Conservation (phyloP, 1,140 invertebrate genomes). For the Plodia interpunctella region DNA sequence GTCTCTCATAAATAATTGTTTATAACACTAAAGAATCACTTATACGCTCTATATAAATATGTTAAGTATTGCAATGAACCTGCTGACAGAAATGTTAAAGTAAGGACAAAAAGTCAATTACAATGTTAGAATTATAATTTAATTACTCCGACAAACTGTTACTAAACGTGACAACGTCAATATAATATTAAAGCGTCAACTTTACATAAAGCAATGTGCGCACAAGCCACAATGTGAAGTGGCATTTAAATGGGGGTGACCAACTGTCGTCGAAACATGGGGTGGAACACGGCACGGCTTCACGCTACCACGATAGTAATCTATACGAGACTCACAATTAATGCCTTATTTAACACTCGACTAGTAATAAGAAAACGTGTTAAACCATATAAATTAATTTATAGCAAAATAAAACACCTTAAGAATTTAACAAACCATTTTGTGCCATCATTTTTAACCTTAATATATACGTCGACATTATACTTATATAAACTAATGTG, state of each 20-base stretch:
- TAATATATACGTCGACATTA: neutral
- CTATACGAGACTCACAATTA: slow-evolving; percentile 63
- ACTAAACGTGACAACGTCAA: slow-evolving; percentile 22
- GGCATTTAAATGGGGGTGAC: slow-evolving; percentile 70
- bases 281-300: slow-evolving; percentile 59
- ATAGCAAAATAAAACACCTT: neutral
- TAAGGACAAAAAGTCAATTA: neutral
- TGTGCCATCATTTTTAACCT: too few relatives aligned
- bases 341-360: slow-evolving; percentile 61
- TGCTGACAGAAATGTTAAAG: neutral
- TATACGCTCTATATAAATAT: neutral
- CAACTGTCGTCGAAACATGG: slow-evolving; percentile 69
- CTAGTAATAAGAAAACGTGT: slow-evolving; percentile 25
- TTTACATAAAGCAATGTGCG: slow-evolving; percentile 55
- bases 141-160: slow-evolving; percentile 6
- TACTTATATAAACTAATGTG: neutral
- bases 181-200: slow-evolving; percentile 51
- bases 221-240: slow-evolving; percentile 73
- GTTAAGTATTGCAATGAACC: neutral
- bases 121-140: slow-evolving; percentile 8
- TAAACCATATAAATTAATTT: slow-evolving; percentile 15
- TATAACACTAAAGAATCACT: neutral
- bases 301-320: slow-evolving; percentile 65
- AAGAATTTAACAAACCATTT: neutral
- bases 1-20: neutral